These are phyloP conservation scores for Neotragus pygmaeus DNA, from an alignment of 2,113 vertebrate genomes.

Conservation along the genomic window DNA sequence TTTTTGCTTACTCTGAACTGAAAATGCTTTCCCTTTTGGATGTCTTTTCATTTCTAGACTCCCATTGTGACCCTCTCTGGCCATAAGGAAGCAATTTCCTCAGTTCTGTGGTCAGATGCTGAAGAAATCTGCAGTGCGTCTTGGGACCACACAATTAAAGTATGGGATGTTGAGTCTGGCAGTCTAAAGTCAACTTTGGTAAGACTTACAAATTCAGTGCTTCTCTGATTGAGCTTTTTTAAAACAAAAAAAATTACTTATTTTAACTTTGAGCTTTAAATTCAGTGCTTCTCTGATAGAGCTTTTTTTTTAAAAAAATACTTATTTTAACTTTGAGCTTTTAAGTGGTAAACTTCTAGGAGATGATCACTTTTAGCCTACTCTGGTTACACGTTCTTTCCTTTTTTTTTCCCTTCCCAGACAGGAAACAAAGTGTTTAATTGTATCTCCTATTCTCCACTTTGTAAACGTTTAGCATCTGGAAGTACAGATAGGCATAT, in stretches of 20 bases:
- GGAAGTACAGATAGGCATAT: constrained; percentile 96
- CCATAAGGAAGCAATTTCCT: constrained; percentile 93
- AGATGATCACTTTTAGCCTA: background rate
- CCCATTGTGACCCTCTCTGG: constrained; percentile 95
- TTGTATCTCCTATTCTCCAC: constrained; percentile 92
- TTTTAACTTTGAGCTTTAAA: background rate
- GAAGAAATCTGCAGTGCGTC: constrained; percentile 96
- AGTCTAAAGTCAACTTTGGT: constrained; percentile 91
- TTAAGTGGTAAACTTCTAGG: background rate
- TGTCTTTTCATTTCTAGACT: constrained; percentile 82
- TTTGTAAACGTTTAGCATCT: constrained; percentile 92
- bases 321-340: background rate
- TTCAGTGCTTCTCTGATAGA: background rate
- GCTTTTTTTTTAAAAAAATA: background rate
- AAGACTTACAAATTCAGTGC: constrained; percentile 53
- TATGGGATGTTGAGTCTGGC: constrained; percentile 94
- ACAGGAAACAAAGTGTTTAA: constrained; percentile 97
- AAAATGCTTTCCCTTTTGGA: constrained; percentile 29
- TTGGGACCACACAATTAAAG: constrained; percentile 95
- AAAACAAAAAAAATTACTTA: too few species aligned
- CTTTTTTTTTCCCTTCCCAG: constrained; percentile 79
- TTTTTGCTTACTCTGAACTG: constrained; percentile 30
- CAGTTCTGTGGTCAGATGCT: constrained; percentile 91
- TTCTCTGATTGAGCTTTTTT: background rate
- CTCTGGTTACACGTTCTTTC: background rate